Conservation (phyloP, 2,113 vertebrate genomes). For the Forbesichthys papilliferus region DNA sequence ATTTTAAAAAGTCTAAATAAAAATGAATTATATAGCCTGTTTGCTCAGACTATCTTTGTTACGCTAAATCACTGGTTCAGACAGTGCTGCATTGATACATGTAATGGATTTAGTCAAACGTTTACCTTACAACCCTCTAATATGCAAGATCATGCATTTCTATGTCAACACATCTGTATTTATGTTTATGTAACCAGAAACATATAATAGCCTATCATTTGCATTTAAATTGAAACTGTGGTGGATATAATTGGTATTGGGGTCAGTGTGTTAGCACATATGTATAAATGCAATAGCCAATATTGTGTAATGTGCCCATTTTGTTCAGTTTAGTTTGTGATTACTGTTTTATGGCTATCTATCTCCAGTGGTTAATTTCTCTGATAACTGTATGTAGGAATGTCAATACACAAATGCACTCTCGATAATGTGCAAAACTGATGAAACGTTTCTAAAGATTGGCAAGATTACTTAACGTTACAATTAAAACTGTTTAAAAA, state of each 20-base stretch:
- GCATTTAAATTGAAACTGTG: conserved; percentile 45
- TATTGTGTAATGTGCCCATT: conserved; percentile 59
- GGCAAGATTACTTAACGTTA: conserved; percentile 48
- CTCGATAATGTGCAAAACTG: conserved; percentile 25
- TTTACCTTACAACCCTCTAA: conserved; percentile 66
- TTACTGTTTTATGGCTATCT: conserved; percentile 66
- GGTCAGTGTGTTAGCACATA: conserved; percentile 54
- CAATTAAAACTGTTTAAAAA: conserved; percentile 22
- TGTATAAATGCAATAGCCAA: conserved; percentile 32
- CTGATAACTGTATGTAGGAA: conserved; percentile 58
- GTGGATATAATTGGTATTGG: conserved; percentile 48
- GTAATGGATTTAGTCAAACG: conserved; percentile 62
- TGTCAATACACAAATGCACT: conserved; percentile 44
- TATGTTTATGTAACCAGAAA: conserved; percentile 53
- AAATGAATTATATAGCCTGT: conserved; percentile 46
- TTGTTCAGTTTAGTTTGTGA: conserved; percentile 58
- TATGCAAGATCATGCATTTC: conserved; percentile 75
- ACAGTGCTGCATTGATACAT: conserved; percentile 60
- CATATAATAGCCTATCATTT: conserved; percentile 38
- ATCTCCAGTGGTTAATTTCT: conserved; percentile 57
- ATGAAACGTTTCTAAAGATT: conserved; percentile 4
- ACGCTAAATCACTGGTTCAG: conserved; percentile 56
- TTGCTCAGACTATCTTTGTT: conserved; percentile 62
- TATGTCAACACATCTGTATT: conserved; percentile 62
- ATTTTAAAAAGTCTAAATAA: conserved; percentile 55